Base-by-base conservation (phyloP, 2,888 invertebrate genomes). In the Pristionchus arcanus region DNA sequence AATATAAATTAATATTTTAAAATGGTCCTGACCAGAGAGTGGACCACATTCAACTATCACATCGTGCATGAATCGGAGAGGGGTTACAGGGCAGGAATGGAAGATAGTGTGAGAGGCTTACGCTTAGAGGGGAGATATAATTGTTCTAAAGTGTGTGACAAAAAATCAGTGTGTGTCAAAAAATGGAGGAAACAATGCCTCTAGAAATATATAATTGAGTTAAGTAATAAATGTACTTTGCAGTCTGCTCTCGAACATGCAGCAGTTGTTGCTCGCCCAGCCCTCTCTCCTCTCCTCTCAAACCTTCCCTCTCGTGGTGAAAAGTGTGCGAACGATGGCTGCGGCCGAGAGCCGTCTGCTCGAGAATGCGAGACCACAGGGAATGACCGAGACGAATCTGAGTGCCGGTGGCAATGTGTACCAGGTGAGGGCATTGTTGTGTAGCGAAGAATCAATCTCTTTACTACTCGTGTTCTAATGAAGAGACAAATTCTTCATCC, bases 251-350 rank as follows among this genome's bases (percentile, higher is more conserved):
- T 90, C 91, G 19, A 91, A 92, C 86, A 90, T 94, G 21, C 94
- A 94, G 84, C 93, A 93, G 87, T 90, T 94, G n/a, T 96, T 99
- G 95, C 97, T 98, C 92, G 97, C 98, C 53, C 97, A 98, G 63
- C 99, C 99, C 81, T 97, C 98, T n/a, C 97, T 98, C 91, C 97
- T 99, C 91, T 98, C 98, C 94, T 98, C 98, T 89, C 97, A 97
- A 90, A 98, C 98, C 84, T 99, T 99, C 96, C 98, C 98, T 95
- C 98, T 98, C 93, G 98, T 99, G 91, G 97, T 99, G 94, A 97
- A 98, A 91, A 98, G 99, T 97, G 96, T 99, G 95, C 98, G 37
- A 97, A 98, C 96, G 96, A 99, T 94, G 98, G 98, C 87, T 59
- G 90, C 90, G 34, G 59, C 83, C 16, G 92, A 92, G 71, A 89